phyloP scores from a whole-genome alignment of 2,113 vertebrate species.

The Seriola dumerili region DNA sequence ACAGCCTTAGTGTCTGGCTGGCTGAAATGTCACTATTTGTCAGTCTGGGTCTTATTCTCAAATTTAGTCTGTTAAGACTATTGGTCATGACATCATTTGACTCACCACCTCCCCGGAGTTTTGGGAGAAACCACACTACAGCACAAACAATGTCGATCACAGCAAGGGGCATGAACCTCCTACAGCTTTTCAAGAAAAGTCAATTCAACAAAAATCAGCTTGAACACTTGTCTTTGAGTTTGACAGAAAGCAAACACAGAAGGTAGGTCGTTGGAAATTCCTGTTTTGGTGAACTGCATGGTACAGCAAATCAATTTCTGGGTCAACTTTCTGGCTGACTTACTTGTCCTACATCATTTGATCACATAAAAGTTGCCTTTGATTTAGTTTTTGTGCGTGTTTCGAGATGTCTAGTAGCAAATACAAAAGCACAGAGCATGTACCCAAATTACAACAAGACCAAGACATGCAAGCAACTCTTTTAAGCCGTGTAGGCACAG shows the following conservation, averaged over 20 bases:
- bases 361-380: constrained; percentile 15
- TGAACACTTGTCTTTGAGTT: constrained; percentile 19
- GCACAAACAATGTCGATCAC: neutral
- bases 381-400: neutral
- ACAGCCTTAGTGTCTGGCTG: neutral
- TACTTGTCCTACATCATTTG: constrained; percentile 38
- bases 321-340: constrained; percentile 29
- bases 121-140: neutral
- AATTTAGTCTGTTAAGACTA: neutral
- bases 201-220: constrained; percentile 5
- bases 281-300: neutral
- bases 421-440: neutral
- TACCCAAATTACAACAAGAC: neutral
- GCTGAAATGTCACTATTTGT: neutral
- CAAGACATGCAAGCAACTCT: neutral
- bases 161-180: neutral
- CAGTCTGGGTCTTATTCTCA: neutral
- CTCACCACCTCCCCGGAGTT: neutral
- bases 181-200: neutral
- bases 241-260: constrained; percentile 8
- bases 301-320: constrained; percentile 45
- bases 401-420: neutral
- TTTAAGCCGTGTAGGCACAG: neutral
- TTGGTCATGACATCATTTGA: neutral
- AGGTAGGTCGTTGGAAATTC: constrained; percentile 53